Conservation (phyloP, 1,140 invertebrate species). For the Drosophila nikananu region DNA sequence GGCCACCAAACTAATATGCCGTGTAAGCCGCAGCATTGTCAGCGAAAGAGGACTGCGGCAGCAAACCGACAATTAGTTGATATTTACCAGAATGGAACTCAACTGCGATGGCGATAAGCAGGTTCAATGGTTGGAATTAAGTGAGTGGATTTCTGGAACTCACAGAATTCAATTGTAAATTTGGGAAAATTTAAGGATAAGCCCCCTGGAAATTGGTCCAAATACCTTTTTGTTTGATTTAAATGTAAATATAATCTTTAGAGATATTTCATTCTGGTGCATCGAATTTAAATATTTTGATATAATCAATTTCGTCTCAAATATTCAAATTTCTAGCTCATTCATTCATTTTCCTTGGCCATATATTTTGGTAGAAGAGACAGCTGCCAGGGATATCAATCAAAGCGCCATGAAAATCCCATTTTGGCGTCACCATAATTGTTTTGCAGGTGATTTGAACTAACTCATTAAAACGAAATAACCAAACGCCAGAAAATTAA, state of each 20-base stretch:
- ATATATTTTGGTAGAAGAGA: slow-evolving; percentile 8
- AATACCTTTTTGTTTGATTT: background rate
- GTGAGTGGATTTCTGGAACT: background rate
- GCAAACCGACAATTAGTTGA: slow-evolving; percentile 32
- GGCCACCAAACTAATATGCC: slow-evolving; percentile 36
- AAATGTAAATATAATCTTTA: background rate
- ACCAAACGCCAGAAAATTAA: slow-evolving; percentile 42
- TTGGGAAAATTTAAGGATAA: background rate
- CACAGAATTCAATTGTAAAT: background rate
- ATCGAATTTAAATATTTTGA: background rate
- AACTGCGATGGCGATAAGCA: slow-evolving; percentile 27
- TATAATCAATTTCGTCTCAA: background rate
- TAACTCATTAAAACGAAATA: slow-evolving; percentile 56
- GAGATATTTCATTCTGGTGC: background rate
- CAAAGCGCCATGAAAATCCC: slow-evolving; percentile 31
- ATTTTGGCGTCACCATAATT: slow-evolving; percentile 44
- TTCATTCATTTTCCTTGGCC: slow-evolving; percentile 1
- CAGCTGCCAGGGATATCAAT: slow-evolving; percentile 39
- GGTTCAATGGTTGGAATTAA: slow-evolving; percentile 13
- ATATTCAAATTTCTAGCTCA: slow-evolving; percentile 7
- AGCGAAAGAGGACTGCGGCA: slow-evolving; percentile 31
- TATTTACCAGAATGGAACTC: slow-evolving; percentile 30
- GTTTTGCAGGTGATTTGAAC: slow-evolving; percentile 45
- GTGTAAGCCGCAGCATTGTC: slow-evolving; percentile 19
- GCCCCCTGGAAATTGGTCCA: background rate